Base-by-base conservation (phyloP, 2,113 vertebrate genomes). In the Pleuronectes platessa region DNA sequence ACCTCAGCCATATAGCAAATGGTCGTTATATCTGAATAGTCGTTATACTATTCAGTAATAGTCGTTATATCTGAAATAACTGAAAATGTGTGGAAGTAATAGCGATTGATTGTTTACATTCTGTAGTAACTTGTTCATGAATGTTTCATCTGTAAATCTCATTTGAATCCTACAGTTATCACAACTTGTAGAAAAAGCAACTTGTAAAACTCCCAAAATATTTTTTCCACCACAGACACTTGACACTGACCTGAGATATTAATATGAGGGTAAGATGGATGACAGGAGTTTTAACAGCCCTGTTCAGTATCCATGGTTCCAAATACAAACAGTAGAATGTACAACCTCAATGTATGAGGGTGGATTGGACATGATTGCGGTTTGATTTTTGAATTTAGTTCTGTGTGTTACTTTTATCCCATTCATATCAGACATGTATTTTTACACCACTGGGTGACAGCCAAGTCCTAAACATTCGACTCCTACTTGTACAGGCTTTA, bases 371-470 rank as follows among this genome's bases (percentile, higher is more conserved):
- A 10, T 2, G 12, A 42, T 42, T 12, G 11, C 12, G 10, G 40
- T 42, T 42, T 42, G 11, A 18, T 51, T 47, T 17, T 49, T 49
- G 4, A 49, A 51, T 51, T 18, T 51, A 42, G 40, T 42, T 42
- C 3, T 42, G 40, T 18, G 18, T 51, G 47, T 51, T 51, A 51
- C 4, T 15, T 51, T 18, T 20, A 7, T 51, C 2, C 3, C 20
- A 54, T 8, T 54, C 20, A 56, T 4, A 60, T 60, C 4, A 24
- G 7, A 23, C 8, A 15, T 40, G 21, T 18, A 3, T 31, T 24
- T 66, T 37, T 7, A 20, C 49, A 23, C 53, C 79, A 63, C 54
- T 63, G 54, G 47, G 62, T 53, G 63, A 68, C 54, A 23, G 26
- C 15, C 26, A 54, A 61, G 49, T 61, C 23, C 65, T 66, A 67